phyloP scores from a whole-genome alignment of 2,113 vertebrate species.

The Kobus ellipsiprymnus region DNA sequence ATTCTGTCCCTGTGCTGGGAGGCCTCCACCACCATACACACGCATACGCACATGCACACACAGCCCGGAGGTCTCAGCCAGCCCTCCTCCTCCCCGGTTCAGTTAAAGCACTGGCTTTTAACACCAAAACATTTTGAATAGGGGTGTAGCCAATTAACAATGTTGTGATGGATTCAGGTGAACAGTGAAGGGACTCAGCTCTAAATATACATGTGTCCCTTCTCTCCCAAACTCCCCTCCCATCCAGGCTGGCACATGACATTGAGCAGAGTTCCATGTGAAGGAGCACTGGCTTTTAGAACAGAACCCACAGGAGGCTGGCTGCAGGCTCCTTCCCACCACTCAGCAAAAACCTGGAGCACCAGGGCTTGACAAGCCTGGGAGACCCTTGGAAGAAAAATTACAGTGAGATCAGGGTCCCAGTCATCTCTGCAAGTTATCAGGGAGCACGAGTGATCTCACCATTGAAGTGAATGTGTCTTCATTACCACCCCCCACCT shows the following conservation, averaged over 20 bases:
- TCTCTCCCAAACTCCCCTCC: not conserved
- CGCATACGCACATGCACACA: not conserved
- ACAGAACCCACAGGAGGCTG: not conserved
- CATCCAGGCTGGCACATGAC: not conserved
- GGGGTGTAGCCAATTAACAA: not conserved
- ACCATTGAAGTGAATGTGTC: rapidly evolving
- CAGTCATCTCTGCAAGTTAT: rapidly evolving
- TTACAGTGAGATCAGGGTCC: not conserved
- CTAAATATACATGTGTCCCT: not conserved
- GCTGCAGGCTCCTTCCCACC: not conserved
- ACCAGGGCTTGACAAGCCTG: not conserved
- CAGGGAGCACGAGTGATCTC: rapidly evolving
- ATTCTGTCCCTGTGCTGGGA: rapidly evolving
- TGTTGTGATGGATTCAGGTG: not conserved
- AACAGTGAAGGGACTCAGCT: not conserved
- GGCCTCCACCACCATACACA: not conserved
- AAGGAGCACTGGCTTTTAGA: not conserved
- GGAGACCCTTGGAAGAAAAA: not conserved
- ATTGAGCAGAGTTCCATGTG: not conserved
- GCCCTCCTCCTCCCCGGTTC: not conserved
- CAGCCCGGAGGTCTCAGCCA: not conserved
- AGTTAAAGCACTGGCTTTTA: not conserved
- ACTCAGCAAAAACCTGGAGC: not conserved
- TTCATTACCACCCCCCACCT: not conserved
- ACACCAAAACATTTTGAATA: not conserved